These are phyloP conservation scores for Aspidoscelis tigris DNA, from an alignment of 2,113 vertebrate genomes.

Conservation along the genomic window DNA sequence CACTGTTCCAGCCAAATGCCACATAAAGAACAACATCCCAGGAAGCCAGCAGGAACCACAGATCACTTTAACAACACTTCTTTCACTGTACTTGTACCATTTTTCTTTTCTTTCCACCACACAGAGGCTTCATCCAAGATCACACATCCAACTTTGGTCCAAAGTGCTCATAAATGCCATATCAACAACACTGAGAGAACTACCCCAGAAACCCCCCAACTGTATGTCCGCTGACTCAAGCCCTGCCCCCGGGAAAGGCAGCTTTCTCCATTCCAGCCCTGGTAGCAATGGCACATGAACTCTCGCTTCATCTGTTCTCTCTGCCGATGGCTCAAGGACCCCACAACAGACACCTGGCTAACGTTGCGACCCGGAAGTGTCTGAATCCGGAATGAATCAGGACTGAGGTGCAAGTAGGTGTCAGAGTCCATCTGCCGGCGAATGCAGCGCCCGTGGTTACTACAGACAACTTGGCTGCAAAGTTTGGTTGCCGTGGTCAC, in stretches of 20 bases:
- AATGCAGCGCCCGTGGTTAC: slow-evolving; percentile 77
- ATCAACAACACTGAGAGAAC: neutral
- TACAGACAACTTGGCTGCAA: slow-evolving; percentile 76
- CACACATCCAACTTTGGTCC: neutral
- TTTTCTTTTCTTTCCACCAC: slow-evolving; percentile 8
- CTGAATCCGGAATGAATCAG: slow-evolving; percentile 73
- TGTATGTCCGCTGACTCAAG: slow-evolving; percentile 15
- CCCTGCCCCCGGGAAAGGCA: slow-evolving; percentile 55
- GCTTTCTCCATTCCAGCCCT: slow-evolving; percentile 74
- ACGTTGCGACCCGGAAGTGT: slow-evolving; percentile 60
- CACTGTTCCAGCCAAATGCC: neutral
- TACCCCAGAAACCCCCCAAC: neutral
- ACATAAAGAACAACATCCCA: neutral
- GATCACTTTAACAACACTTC: slow-evolving; percentile 5
- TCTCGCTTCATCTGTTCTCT: slow-evolving; percentile 30
- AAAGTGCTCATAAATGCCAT: slow-evolving; percentile 17
- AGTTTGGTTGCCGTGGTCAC: slow-evolving; percentile 78
- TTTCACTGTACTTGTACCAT: neutral
- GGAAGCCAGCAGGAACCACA: slow-evolving; percentile 21
- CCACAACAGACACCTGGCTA: slow-evolving; percentile 38
- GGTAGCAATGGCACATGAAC: slow-evolving; percentile 86
- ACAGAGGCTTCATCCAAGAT: slow-evolving; percentile 11
- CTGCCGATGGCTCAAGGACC: slow-evolving; percentile 49
- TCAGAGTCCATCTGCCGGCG: slow-evolving; percentile 67
- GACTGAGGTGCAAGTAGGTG: slow-evolving; percentile 79